Base-by-base conservation (phyloP, 2,888 invertebrate species). In the Acronicta leporina region DNA sequence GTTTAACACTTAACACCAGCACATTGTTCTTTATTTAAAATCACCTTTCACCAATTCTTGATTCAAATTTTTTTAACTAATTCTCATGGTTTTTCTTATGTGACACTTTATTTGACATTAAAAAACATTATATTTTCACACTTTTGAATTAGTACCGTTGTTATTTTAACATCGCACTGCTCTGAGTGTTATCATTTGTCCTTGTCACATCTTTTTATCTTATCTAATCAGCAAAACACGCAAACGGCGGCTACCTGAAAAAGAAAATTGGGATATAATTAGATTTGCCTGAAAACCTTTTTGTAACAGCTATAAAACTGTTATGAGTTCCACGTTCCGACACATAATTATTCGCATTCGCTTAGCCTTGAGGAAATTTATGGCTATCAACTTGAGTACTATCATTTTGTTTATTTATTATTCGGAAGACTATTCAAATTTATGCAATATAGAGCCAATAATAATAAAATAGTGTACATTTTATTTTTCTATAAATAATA, bases 131-230 rank as follows among this genome's bases (percentile, higher is more conserved):
- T 16, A 10, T 45, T 33, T 51, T 30, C 30, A 43, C 27, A 45
- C 47, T 33, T 35, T 44, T 14, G 6, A 30, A 10, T 30, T 58
- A 59, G 33, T 50, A 65, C 42, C 53, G 48, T 25, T 54, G 33
- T 42, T 54, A 55, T 43, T 52, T 43, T 52, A 53, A 60, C 71
- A 60, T 58, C 45, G 46, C 48, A 50, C 42, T 58, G 53, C 38
- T 65, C 58, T 61, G 61, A 57, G 53, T 54, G 55, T 70, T 71
- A 68, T 68, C 66, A 33, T 44, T 49, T 45, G 75, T 63, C 72
- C 79, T 76, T 72, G 73, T 71, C 49, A 73, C 75, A 71, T 75
- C 68, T 68, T 69, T 64, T 77, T 79, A 77, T 79, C 79, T 79
- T 70, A 79, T 79, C 79, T 71, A 53, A 69, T 60, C 75, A 64